These are phyloP conservation scores for Balaenoptera acutorostrata DNA, from an alignment of 2,113 vertebrate genomes.

Conservation along the genomic window DNA sequence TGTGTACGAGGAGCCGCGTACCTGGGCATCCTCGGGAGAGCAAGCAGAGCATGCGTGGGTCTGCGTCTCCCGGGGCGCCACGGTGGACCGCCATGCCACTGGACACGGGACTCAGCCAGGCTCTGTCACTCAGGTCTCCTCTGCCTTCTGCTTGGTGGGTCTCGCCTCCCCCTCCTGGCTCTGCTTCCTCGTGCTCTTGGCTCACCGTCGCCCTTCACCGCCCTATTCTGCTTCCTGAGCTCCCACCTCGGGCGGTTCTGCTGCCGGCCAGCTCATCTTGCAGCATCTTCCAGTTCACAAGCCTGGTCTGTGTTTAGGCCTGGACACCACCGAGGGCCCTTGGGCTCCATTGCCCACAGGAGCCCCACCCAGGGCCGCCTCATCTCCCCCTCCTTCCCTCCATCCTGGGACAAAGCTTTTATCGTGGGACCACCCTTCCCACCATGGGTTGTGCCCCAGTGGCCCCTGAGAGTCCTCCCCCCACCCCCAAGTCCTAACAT, in stretches of 20 bases:
- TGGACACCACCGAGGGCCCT: not conserved
- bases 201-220: accelerated
- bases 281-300: not conserved
- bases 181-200: not conserved
- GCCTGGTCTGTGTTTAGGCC: not conserved
- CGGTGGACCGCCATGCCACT: accelerated
- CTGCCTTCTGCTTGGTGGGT: not conserved
- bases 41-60: not conserved
- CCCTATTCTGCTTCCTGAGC: not conserved
- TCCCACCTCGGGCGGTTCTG: not conserved
- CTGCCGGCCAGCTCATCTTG: not conserved
- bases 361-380: too few relatives aligned
- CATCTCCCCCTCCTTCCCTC: not conserved
- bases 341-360: not conserved
- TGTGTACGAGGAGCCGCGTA: not conserved
- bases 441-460: not conserved
- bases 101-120: not conserved
- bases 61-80: accelerated
- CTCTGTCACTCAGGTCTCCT: not conserved
- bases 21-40: accelerated
- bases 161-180: not conserved
- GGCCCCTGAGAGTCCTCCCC: not conserved
- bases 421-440: not conserved
- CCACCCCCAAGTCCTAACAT: not conserved
- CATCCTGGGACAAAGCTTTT: not conserved